Evolutionary conservation across 2,888 invertebrate genomes (phyloP).

Genomic region (Tanypteryx hageni): DNA sequence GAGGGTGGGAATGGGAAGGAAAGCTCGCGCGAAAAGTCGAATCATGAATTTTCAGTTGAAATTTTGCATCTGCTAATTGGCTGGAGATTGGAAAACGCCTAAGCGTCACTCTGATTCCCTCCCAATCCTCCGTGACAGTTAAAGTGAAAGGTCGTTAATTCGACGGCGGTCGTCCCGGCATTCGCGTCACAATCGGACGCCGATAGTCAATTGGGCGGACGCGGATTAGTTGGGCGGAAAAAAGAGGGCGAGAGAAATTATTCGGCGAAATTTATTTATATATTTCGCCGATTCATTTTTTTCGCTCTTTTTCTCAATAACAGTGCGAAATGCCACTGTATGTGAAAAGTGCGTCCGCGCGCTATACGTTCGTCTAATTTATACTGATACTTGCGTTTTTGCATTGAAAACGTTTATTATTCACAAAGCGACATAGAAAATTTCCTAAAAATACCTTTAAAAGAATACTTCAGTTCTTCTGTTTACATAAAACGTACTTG

Average conservation of each 20-base stretch:
- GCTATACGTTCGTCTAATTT: no score
- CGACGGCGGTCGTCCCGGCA: background rate
- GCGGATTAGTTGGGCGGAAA: no score
- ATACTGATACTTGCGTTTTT: no score
- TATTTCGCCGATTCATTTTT: slow-evolving; percentile 19
- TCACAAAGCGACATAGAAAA: no score
- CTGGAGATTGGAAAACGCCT: background rate
- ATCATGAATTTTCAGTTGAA: background rate
- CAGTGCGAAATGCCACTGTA: background rate
- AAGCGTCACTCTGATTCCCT: slow-evolving; percentile 38
- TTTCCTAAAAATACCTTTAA: no score
- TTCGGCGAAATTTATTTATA: background rate
- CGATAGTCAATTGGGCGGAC: slow-evolving; percentile 3
- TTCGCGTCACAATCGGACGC: background rate
- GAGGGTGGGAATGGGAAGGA: no score
- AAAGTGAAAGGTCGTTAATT: slow-evolving; percentile 47
- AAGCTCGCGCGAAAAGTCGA: no score
- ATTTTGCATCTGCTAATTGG: background rate
- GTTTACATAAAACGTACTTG: no score
- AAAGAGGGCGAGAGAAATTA: no score
- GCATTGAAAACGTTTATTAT: background rate
- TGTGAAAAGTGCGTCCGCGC: no score
- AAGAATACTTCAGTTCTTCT: no score
- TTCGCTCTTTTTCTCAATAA: background rate
- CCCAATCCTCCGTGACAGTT: slow-evolving; percentile 9